Evolutionary conservation across 1,140 invertebrate species (phyloP).

Genomic region (Pomacea maculata): DNA sequence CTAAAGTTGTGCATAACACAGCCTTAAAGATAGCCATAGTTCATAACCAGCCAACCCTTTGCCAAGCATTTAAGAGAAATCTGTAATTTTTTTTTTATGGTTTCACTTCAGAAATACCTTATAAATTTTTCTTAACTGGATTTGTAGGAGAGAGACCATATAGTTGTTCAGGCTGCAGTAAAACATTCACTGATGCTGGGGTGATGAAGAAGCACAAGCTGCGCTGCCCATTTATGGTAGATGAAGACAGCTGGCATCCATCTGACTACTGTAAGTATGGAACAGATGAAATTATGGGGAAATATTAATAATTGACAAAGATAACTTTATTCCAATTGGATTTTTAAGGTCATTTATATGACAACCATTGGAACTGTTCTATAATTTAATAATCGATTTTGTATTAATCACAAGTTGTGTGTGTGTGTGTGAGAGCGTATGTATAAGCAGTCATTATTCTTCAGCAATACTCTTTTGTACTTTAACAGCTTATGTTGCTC

Average conservation of each 20-base stretch:
- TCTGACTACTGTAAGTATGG: neutral
- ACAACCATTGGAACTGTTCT: neutral
- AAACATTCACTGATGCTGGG: slow-evolving; percentile 18
- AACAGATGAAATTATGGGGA: too few species aligned
- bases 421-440: neutral
- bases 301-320: too few species aligned
- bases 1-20: too few species aligned
- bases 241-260: neutral
- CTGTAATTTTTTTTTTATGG: neutral
- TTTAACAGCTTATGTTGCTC: neutral
- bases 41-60: too few species aligned
- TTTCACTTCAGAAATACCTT: neutral
- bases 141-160: slow-evolving; percentile 18
- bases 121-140: neutral
- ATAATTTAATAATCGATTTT: neutral
- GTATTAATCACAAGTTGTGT: neutral
- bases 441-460: neutral
- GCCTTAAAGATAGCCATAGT: too few species aligned
- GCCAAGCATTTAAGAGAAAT: neutral
- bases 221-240: slow-evolving; percentile 7
- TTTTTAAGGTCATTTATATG: neutral
- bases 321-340: too few species aligned
- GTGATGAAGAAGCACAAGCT: slow-evolving; percentile 19
- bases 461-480: neutral
- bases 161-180: slow-evolving; percentile 2